phyloP scores from a whole-genome alignment of 2,113 vertebrate genomes.

The Percina caprodes region DNA sequence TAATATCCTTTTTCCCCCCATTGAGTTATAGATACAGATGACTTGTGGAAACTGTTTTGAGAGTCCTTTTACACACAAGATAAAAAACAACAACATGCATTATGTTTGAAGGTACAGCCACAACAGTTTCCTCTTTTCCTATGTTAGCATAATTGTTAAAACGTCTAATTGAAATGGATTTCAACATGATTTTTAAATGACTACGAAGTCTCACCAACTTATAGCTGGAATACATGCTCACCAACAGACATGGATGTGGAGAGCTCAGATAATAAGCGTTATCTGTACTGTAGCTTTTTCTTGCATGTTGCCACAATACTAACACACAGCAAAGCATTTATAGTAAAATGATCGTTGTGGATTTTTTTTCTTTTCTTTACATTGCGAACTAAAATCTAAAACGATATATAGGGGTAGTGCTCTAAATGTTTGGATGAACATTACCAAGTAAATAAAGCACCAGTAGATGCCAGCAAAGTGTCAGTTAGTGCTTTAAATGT shows the following conservation, averaged over 20 bases:
- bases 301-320: slow-evolving; percentile 65
- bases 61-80: slow-evolving; percentile 11
- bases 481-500: slow-evolving; percentile 21
- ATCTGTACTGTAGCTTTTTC: slow-evolving; percentile 21
- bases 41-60: slow-evolving; percentile 11
- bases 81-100: neutral
- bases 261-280: slow-evolving; percentile 23
- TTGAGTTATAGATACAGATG: neutral
- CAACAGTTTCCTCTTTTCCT: slow-evolving; percentile 12
- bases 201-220: neutral
- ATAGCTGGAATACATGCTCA: slow-evolving; percentile 48
- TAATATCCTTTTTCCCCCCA: slow-evolving; percentile 47
- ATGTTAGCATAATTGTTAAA: neutral
- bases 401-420: neutral
- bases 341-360: slow-evolving; percentile 20
- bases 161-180: neutral
- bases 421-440: neutral
- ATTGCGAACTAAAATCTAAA: neutral
- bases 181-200: slow-evolving; percentile 31
- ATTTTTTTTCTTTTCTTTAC: neutral
- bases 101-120: slow-evolving; percentile 14
- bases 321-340: slow-evolving; percentile 36
- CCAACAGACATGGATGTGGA: slow-evolving; percentile 51
- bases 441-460: slow-evolving; percentile 12
- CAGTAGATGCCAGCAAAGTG: slow-evolving; percentile 6